Conservation (phyloP, 2,797 vertebrate genomes). For the Otolemur crassicaudatus region DNA sequence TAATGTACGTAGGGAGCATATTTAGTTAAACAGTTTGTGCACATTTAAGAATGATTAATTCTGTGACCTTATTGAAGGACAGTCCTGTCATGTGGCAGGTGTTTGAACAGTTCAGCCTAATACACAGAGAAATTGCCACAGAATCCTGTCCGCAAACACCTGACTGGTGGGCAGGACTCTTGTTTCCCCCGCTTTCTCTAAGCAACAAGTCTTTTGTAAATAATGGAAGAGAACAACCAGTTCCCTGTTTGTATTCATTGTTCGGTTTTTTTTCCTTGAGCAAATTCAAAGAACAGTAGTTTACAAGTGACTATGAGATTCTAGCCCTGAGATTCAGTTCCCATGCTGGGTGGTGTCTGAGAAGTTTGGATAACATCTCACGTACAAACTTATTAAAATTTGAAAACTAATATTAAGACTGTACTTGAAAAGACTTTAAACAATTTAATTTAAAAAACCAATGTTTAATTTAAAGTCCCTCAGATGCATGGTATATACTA, state of each 20-base stretch:
- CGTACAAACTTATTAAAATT: not conserved
- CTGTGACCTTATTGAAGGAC: not conserved
- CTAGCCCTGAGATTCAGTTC: constrained; percentile 14
- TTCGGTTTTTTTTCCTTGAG: constrained; percentile 64
- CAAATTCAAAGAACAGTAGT: constrained; percentile 53
- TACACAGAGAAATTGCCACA: not conserved
- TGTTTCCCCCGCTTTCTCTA: constrained; percentile 53
- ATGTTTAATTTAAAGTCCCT: not conserved
- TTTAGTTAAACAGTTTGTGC: not conserved
- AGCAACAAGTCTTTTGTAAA: constrained; percentile 71
- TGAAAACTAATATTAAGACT: constrained; percentile 9
- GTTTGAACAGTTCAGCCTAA: constrained; percentile 36
- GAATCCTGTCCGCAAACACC: constrained; percentile 57
- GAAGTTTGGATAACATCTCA: constrained; percentile 13
- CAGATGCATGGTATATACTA: not conserved
- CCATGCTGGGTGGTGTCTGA: not conserved
- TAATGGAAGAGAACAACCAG: constrained; percentile 70
- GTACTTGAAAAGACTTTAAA: not conserved
- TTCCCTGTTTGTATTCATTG: constrained; percentile 71
- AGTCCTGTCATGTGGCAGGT: not conserved
- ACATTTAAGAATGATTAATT: not conserved
- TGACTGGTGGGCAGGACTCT: not conserved
- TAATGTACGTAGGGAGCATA: not conserved
- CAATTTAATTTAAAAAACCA: not conserved
- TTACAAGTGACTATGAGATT: constrained; percentile 17